phyloP scores from a whole-genome alignment of 92 coral and sea anemone species.

The Epizoanthus fatuus region DNA sequence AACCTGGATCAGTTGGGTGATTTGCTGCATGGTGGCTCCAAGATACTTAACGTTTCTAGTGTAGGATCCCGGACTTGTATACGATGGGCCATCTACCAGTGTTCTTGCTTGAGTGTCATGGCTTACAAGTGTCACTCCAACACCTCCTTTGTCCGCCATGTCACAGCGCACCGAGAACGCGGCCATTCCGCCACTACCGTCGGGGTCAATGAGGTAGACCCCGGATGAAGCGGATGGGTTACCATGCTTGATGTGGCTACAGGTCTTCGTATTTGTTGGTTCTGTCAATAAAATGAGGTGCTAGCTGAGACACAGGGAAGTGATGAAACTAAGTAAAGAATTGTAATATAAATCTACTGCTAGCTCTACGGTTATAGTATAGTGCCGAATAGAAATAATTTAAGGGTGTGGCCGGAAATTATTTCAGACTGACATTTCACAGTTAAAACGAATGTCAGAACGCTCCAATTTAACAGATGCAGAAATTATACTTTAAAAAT shows the following conservation, averaged over 20 bases:
- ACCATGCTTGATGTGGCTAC: conserved; percentile 2
- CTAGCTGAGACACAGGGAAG: no score
- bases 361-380: no score
- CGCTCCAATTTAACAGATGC: no score
- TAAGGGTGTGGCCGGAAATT: no score
- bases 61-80: neutral
- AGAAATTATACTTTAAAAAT: no score
- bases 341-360: no score
- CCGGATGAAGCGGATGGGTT: conserved; percentile 23
- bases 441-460: no score
- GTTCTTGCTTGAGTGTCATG: conserved; percentile 50
- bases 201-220: conserved; percentile 15
- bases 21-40: conserved; percentile 7
- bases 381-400: no score
- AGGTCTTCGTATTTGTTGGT: neutral
- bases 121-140: conserved; percentile 26
- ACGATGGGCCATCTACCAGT: conserved; percentile 19
- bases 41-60: neutral
- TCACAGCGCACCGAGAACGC: conserved; percentile 32
- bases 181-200: conserved; percentile 3
- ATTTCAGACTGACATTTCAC: no score
- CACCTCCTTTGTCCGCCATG: conserved; percentile 46
- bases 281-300: no score
- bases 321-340: no score
- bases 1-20: conserved; percentile 25